Percentiles rank a stretch among this genome's conserved stretches.
phyloP scores from a whole-genome alignment of 2,113 vertebrate genomes.

The Nettapus auritus region DNA sequence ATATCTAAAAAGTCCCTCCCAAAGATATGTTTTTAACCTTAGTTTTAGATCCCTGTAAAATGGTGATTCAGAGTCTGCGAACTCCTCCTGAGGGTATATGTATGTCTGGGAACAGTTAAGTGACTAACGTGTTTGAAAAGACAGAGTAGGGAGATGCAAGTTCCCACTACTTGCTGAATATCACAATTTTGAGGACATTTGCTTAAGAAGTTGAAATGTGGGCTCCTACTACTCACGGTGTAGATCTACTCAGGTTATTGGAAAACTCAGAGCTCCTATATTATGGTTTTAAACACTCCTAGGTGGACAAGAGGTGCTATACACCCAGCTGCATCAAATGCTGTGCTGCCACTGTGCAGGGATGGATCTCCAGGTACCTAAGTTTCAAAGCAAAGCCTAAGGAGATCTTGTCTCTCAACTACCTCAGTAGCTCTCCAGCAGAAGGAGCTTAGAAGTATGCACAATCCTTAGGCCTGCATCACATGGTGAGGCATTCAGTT shows the following conservation, averaged over 20 bases:
- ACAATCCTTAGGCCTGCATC: background rate
- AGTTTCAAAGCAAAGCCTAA: background rate
- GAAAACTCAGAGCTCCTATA: background rate
- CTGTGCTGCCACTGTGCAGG: rapidly evolving
- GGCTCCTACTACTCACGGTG: background rate
- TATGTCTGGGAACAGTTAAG: background rate
- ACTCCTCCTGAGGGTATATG: background rate
- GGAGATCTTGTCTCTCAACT: background rate
- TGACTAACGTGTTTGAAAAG: background rate
- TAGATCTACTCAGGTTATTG: rapidly evolving
- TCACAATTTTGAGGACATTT: background rate
- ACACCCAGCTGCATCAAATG: background rate
- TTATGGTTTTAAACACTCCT: background rate
- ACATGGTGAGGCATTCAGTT: rapidly evolving
- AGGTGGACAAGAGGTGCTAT: background rate
- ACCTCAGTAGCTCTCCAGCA: background rate
- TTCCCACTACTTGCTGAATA: background rate
- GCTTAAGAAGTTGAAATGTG: background rate
- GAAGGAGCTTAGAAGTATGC: rapidly evolving
- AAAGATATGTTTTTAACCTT: background rate
- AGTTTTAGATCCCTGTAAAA: background rate
- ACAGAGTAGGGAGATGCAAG: background rate
- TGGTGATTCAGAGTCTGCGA: background rate
- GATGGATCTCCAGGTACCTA: background rate
- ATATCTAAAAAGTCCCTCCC: rapidly evolving